Conservation (phyloP, 2,888 invertebrate genomes). For the Cremastobaeus sp. region DNA sequence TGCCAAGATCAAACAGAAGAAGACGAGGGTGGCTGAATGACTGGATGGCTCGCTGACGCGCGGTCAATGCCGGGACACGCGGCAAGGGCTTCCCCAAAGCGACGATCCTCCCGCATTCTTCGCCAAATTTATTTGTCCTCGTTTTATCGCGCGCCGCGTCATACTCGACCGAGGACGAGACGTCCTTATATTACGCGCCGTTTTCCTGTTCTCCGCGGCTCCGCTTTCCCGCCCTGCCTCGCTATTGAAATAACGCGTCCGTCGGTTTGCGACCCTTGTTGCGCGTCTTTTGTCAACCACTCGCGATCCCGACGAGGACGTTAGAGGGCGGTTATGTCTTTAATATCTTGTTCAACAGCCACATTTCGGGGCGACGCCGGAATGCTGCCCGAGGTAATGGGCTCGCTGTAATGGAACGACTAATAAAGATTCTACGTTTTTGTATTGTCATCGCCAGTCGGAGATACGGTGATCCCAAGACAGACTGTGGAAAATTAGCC, state of each 20-base stretch:
- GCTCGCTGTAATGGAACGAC: slow-evolving; percentile 37
- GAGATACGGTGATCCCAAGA: slow-evolving; percentile 14
- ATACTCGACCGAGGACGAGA: slow-evolving; percentile 40
- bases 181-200: slow-evolving; percentile 42
- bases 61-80: slow-evolving; percentile 61
- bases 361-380: slow-evolving; percentile 27
- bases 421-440: slow-evolving; percentile 37
- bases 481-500: slow-evolving; percentile 38
- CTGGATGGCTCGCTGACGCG: slow-evolving; percentile 56
- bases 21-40: slow-evolving; percentile 69
- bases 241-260: slow-evolving; percentile 35
- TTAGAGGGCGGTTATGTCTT: slow-evolving; percentile 42
- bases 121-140: slow-evolving; percentile 62
- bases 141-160: slow-evolving; percentile 59
- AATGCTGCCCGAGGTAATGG: slow-evolving; percentile 24
- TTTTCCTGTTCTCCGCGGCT: slow-evolving; percentile 23
- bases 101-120: slow-evolving; percentile 58
- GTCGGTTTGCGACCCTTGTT: slow-evolving; percentile 25
- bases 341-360: slow-evolving; percentile 48
- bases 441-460: slow-evolving; percentile 17
- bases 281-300: slow-evolving; percentile 35
- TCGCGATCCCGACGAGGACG: slow-evolving; percentile 25
- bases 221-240: slow-evolving; percentile 21
- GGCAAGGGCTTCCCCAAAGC: slow-evolving; percentile 59
- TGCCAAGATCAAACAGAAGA: slow-evolving; percentile 78